These are phyloP conservation scores for Labeo catla DNA, from an alignment of 2,113 vertebrate genomes.

Conservation along the genomic window DNA sequence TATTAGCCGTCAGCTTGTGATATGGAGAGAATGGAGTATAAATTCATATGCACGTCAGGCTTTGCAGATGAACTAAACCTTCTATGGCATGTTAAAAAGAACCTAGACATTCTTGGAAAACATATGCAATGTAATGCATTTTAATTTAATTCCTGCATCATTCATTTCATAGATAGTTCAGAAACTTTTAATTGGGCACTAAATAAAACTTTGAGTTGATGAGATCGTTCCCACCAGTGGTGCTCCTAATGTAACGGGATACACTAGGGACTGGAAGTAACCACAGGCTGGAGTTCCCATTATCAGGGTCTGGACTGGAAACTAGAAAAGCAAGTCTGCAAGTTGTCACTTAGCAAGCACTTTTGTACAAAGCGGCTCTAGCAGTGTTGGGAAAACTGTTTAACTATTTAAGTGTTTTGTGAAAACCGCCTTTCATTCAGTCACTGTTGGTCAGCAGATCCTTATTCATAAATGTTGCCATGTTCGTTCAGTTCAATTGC, in stretches of 20 bases:
- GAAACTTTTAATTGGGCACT: conserved; percentile 36
- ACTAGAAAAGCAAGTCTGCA: neutral
- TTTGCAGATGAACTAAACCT: conserved; percentile 29
- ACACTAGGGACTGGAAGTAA: neutral
- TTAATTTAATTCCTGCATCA: conserved; percentile 20
- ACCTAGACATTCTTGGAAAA: conserved; percentile 9
- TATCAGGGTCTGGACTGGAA: neutral
- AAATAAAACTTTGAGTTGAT: conserved; percentile 24
- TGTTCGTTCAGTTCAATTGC: neutral
- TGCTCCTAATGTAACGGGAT: neutral
- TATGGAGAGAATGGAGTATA: conserved; percentile 22
- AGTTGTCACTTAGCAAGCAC: neutral
- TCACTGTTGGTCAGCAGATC: neutral
- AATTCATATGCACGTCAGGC: conserved; percentile 15
- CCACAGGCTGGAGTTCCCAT: neutral
- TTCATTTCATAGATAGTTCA: conserved; percentile 19
- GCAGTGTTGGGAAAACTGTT: neutral
- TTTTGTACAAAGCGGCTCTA: neutral
- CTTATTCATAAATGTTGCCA: neutral
- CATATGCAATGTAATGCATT: conserved; percentile 48
- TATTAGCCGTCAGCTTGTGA: conserved; percentile 38
- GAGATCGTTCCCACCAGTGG: conserved; percentile 3
- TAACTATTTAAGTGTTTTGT: neutral
- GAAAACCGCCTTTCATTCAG: neutral
- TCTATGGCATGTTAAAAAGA: conserved; percentile 40